Evolutionary conservation across 1,140 invertebrate genomes (phyloP).

Genomic region (Ceratoteleas bidentatus): DNA sequence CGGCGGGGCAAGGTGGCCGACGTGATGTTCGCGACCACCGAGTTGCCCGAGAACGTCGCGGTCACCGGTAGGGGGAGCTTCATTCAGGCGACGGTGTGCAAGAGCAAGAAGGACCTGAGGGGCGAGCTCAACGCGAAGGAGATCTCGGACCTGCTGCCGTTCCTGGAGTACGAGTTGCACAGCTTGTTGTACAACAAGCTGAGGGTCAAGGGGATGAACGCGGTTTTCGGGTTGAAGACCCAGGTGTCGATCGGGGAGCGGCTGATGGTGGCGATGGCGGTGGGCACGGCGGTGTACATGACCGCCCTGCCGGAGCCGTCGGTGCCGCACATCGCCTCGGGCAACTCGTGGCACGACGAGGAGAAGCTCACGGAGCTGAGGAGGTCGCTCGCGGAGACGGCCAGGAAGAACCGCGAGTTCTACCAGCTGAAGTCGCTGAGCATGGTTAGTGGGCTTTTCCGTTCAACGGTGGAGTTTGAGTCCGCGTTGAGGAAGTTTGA

Average conservation of each 20-base stretch:
- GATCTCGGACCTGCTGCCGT: constrained; percentile 95
- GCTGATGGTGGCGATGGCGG: constrained; percentile 92
- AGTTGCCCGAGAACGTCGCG: constrained; percentile 88
- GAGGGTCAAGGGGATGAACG: constrained; percentile 96
- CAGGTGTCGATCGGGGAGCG: constrained; percentile 94
- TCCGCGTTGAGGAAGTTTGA: not conserved
- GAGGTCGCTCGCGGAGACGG: constrained; percentile 85
- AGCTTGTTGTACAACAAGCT: constrained; percentile 95
- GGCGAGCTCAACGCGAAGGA: constrained; percentile 96
- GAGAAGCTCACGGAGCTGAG: constrained; percentile 85
- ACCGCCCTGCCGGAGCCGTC: constrained; percentile 87
- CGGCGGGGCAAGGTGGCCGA: constrained; percentile 93
- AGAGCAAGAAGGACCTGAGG: constrained; percentile 89
- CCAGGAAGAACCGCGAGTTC: constrained; percentile 86
- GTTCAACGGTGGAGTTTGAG: too few relatives aligned
- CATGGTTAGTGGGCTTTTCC: too few relatives aligned
- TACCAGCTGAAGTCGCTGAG: constrained; percentile 83
- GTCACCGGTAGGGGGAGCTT: constrained; percentile 88
- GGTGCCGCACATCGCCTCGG: constrained; percentile 85
- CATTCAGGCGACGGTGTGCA: constrained; percentile 89
- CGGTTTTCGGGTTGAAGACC: constrained; percentile 91
- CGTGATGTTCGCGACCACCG: constrained; percentile 93
- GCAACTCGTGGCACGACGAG: constrained; percentile 85
- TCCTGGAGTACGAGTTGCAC: constrained; percentile 97
- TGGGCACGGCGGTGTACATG: constrained; percentile 91